Conservation (phyloP, 2,113 vertebrate species). For the Zosterops hypoxanthus region DNA sequence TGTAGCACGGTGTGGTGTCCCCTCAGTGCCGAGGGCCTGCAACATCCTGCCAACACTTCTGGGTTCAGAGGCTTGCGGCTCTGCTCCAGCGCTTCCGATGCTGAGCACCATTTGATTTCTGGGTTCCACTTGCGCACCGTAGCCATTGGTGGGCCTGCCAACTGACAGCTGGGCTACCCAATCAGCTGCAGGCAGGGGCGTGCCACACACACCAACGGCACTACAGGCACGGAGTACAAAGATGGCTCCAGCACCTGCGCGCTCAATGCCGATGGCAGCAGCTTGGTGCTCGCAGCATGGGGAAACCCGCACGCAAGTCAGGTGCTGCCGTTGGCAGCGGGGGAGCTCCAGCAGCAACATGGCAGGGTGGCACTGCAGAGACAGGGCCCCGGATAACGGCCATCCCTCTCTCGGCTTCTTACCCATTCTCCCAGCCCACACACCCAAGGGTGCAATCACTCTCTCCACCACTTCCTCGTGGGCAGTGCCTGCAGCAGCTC, state of each 20-base stretch:
- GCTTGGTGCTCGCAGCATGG: not conserved
- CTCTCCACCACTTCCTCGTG: not conserved
- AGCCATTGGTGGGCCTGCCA: not conserved
- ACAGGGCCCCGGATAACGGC: too few species aligned
- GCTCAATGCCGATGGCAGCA: not conserved
- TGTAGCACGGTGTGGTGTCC: fast-evolving
- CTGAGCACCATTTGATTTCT: not conserved
- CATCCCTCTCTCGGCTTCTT: not conserved
- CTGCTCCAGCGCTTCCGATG: fast-evolving
- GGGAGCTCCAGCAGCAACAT: fast-evolving
- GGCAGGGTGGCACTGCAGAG: not conserved
- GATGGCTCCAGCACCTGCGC: fast-evolving
- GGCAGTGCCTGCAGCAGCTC: fast-evolving
- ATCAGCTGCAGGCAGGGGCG: not conserved
- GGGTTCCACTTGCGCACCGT: fast-evolving
- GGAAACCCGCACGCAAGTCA: fast-evolving
- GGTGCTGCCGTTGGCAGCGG: fast-evolving
- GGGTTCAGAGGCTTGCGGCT: not conserved
- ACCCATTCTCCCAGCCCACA: not conserved
- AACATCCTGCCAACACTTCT: not conserved
- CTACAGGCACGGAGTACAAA: fast-evolving
- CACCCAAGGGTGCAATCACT: not conserved
- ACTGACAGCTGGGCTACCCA: too few species aligned
- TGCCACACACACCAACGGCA: fast-evolving
- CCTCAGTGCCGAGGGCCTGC: not conserved